phyloP scores from a whole-genome alignment of 2,113 vertebrate genomes.

The Oreotragus oreotragus region DNA sequence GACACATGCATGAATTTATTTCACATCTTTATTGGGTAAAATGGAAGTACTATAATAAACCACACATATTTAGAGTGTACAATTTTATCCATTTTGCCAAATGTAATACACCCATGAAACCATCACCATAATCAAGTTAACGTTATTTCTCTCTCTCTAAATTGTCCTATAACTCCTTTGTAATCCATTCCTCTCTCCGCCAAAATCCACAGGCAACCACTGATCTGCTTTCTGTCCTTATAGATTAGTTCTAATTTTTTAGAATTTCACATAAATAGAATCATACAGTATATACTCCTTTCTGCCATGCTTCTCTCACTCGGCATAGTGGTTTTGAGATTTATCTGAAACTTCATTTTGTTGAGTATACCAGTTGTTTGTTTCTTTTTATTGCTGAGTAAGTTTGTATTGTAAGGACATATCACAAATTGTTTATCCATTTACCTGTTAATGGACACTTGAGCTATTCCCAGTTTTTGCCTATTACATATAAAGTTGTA shows the following conservation, averaged over 20 bases:
- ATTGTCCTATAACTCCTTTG: background rate
- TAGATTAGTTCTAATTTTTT: background rate
- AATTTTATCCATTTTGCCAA: background rate
- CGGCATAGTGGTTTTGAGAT: background rate
- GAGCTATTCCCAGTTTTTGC: background rate
- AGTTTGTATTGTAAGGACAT: background rate
- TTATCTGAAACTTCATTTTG: background rate
- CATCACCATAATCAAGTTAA: background rate
- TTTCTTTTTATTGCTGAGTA: background rate
- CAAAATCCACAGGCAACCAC: background rate
- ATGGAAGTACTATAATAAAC: background rate
- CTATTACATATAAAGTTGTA: background rate
- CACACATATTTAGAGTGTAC: background rate
- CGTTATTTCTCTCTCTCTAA: background rate
- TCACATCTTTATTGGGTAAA: background rate
- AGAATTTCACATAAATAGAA: background rate
- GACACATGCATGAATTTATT: background rate
- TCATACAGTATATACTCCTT: background rate
- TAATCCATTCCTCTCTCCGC: background rate
- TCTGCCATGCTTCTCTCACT: background rate
- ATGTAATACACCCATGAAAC: background rate
- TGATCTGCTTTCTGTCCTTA: slow-evolving; percentile 11
- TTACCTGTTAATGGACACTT: background rate
- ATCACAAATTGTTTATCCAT: background rate
- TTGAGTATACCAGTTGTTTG: background rate